Percentiles rank a stretch among this genome's conserved stretches.
Conservation (phyloP, 2,888 invertebrate genomes). For the Syrphus vitripennis region DNA sequence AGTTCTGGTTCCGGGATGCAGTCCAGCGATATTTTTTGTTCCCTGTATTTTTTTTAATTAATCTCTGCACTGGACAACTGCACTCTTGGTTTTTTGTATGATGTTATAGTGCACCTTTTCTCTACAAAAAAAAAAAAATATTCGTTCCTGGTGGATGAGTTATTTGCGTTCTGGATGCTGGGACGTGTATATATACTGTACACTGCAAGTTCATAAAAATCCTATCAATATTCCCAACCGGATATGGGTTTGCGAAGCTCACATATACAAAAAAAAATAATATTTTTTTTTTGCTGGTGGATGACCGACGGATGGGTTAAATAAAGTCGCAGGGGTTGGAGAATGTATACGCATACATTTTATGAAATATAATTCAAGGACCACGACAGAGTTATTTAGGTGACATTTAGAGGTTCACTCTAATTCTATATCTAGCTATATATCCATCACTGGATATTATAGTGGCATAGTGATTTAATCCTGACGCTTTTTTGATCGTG, state of each 20-base stretch:
- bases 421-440: neutral
- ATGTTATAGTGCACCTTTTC: neutral
- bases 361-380: slow-evolving; percentile 55
- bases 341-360: neutral
- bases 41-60: slow-evolving; percentile 60
- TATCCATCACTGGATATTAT: neutral
- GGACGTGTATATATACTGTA: neutral
- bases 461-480: slow-evolving; percentile 38
- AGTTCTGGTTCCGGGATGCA: slow-evolving; percentile 47
- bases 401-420: slow-evolving; percentile 49
- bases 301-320: neutral
- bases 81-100: slow-evolving; percentile 31
- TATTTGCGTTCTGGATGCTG: slow-evolving; percentile 56
- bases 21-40: slow-evolving; percentile 23
- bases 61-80: slow-evolving; percentile 69
- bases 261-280: neutral
- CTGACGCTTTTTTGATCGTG: slow-evolving; percentile 25
- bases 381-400: slow-evolving; percentile 58
- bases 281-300: neutral
- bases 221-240: slow-evolving; percentile 68
- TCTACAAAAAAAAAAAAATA: no score
- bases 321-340: slow-evolving; percentile 17
- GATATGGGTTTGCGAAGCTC: slow-evolving; percentile 53
- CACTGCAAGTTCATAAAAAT: slow-evolving; percentile 69
- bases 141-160: slow-evolving; percentile 57